Conservation (phyloP, 2,888 invertebrate species). For the Pycnomerus fuliginosus region DNA sequence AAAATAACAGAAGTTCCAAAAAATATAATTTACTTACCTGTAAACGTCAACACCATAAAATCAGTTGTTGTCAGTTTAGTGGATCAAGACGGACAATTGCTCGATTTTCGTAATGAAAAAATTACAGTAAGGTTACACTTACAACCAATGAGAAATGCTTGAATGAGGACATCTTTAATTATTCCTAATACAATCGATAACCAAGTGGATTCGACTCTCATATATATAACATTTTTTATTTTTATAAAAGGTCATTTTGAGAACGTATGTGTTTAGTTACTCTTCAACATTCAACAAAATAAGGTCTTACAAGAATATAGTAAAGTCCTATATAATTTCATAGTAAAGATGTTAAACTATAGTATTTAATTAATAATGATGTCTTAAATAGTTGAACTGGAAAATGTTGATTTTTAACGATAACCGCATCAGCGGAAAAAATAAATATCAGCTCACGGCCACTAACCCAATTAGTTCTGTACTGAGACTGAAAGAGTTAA, state of each 20-base stretch:
- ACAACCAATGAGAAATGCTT: slow-evolving; percentile 7
- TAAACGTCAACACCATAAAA: slow-evolving; percentile 32
- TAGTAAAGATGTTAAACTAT: too few relatives aligned
- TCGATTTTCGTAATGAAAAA: slow-evolving; percentile 39
- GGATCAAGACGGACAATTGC: slow-evolving; percentile 37
- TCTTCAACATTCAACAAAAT: too few relatives aligned
- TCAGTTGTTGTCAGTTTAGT: slow-evolving; percentile 33
- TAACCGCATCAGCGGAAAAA: neutral
- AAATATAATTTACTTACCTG: slow-evolving; percentile 42
- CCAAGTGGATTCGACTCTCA: too few relatives aligned
- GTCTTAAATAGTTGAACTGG: neutral
- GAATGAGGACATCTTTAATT: neutral
- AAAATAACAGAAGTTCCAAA: slow-evolving; percentile 41
- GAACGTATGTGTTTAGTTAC: too few relatives aligned
- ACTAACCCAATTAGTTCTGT: slow-evolving; percentile 6
- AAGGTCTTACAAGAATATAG: too few relatives aligned
- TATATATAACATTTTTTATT: too few relatives aligned
- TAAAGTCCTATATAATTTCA: too few relatives aligned
- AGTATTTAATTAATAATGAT: neutral
- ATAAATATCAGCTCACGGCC: slow-evolving; percentile 9
- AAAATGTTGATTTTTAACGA: slow-evolving; percentile 18
- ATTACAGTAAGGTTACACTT: slow-evolving; percentile 32
- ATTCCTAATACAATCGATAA: too few relatives aligned
- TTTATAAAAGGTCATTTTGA: too few relatives aligned
- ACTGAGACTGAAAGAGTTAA: slow-evolving; percentile 6